Percentiles rank a stretch among this genome's conserved stretches.
Evolutionary conservation across 2,888 invertebrate genomes (phyloP).

Genomic region (Mamestra brassicae): DNA sequence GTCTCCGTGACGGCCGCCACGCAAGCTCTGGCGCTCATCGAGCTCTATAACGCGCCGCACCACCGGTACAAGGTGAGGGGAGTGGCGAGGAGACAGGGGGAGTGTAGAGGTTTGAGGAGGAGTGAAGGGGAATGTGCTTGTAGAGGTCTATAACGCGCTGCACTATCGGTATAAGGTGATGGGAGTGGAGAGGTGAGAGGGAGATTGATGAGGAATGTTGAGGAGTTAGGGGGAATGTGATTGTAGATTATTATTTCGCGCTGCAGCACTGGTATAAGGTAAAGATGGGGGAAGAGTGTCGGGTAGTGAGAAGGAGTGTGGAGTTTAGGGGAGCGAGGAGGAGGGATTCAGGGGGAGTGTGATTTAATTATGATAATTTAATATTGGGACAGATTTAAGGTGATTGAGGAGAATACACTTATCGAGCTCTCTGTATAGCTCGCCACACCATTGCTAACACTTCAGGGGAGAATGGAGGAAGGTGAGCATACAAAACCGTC

Average conservation of each 20-base stretch:
- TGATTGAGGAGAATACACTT: not conserved
- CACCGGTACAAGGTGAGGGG: conserved; percentile 95
- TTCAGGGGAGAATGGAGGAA: no score
- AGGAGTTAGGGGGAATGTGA: not conserved
- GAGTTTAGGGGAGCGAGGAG: not conserved
- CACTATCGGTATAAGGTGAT: conserved; percentile 94
- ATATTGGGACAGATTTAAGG: no score
- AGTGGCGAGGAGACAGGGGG: not conserved
- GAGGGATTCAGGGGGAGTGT: not conserved
- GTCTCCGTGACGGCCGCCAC: conserved; percentile 99
- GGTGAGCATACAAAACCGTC: no score
- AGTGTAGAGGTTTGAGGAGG: not conserved
- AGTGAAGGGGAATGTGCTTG: not conserved
- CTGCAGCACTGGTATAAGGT: conserved; percentile 94
- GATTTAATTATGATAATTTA: no score
- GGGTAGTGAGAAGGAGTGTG: no score
- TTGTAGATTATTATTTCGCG: not conserved
- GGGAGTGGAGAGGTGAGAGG: not conserved
- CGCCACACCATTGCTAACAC: no score
- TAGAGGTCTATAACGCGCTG: not conserved
- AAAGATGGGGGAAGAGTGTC: conserved; percentile 4
- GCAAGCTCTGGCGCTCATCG: conserved; percentile 98
- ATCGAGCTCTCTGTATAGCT: no score
- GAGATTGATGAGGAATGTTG: no score
- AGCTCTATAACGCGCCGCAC: conserved; percentile 98